These are phyloP conservation scores for Aurelia coerulea DNA, from an alignment of 30 jellyfish, hydroid and myxozoan genomes.

Conservation along the genomic window DNA sequence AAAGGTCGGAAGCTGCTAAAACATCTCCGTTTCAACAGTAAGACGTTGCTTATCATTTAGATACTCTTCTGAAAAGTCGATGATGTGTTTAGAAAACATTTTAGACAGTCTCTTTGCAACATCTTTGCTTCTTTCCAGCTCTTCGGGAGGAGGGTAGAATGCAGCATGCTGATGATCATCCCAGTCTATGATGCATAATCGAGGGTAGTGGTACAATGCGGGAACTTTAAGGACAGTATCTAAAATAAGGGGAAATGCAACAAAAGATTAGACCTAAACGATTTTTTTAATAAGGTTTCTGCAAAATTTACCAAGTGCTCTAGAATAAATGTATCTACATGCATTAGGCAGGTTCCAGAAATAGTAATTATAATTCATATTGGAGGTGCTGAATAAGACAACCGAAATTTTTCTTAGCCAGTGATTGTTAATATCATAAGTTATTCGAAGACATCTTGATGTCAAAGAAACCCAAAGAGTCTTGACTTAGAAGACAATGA, in stretches of 20 bases:
- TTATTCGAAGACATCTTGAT: too few species aligned
- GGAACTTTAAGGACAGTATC: slow-evolving; percentile 33
- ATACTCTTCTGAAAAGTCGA: slow-evolving; percentile 25
- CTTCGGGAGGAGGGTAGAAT: slow-evolving; percentile 73
- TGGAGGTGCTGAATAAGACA: too few species aligned
- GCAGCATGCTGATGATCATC: slow-evolving; percentile 83
- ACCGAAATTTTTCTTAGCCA: too few species aligned
- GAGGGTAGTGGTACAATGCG: slow-evolving; percentile 79
- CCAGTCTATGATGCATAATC: slow-evolving; percentile 78
- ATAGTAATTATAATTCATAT: too few species aligned
- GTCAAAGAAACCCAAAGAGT: too few species aligned
- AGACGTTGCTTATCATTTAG: slow-evolving; percentile 7
- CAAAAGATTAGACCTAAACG: too few species aligned
- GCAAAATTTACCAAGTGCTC: too few species aligned
- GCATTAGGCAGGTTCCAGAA: too few species aligned
- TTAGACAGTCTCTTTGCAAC: slow-evolving; percentile 12
- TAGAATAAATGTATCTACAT: too few species aligned
- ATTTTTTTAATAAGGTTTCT: too few species aligned
- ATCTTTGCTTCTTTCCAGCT: slow-evolving; percentile 26
- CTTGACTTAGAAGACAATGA: too few species aligned
- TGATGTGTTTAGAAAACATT: slow-evolving; percentile 14
- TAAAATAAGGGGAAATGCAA: neutral
- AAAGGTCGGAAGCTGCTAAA: neutral
- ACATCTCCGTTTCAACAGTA: slow-evolving; percentile 55
- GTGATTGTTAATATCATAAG: too few species aligned